These are phyloP conservation scores for Seriola quinqueradiata DNA, from an alignment of 2,113 vertebrate species.

Conservation along the genomic window DNA sequence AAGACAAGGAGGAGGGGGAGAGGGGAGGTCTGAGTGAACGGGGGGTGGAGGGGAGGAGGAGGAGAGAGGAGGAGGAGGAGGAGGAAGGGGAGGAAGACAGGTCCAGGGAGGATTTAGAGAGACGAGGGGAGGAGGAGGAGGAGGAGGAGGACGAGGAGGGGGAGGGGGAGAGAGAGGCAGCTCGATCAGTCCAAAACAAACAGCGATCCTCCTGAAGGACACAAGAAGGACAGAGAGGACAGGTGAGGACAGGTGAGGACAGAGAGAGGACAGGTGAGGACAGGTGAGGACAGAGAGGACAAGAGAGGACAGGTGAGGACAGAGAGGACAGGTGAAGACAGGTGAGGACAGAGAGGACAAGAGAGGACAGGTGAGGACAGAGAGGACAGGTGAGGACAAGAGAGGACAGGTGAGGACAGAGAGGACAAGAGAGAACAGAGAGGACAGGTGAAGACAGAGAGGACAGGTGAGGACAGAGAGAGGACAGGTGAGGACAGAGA, in stretches of 20 bases:
- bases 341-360: no score
- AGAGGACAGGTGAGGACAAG: no score
- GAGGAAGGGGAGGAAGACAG: neutral
- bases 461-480: no score
- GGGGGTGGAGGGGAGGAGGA: constrained; percentile 22
- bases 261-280: no score
- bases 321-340: no score
- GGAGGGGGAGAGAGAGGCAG: constrained; percentile 23
- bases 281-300: neutral
- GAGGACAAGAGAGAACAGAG: no score
- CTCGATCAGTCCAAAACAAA: constrained; percentile 58
- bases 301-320: no score
- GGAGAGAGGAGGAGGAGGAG: neutral
- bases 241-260: no score
- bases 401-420: no score
- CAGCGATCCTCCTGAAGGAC: constrained; percentile 69
- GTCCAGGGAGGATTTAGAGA: neutral
- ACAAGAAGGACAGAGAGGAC: neutral
- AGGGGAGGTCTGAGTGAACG: neutral
- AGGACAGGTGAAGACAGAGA: neutral
- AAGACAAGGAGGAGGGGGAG: constrained; percentile 27
- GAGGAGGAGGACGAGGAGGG: neutral
- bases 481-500: neutral
- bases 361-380: no score
- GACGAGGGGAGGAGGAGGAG: neutral